Conservation (phyloP, 2,888 invertebrate genomes). For the Odiellus spinosus region DNA sequence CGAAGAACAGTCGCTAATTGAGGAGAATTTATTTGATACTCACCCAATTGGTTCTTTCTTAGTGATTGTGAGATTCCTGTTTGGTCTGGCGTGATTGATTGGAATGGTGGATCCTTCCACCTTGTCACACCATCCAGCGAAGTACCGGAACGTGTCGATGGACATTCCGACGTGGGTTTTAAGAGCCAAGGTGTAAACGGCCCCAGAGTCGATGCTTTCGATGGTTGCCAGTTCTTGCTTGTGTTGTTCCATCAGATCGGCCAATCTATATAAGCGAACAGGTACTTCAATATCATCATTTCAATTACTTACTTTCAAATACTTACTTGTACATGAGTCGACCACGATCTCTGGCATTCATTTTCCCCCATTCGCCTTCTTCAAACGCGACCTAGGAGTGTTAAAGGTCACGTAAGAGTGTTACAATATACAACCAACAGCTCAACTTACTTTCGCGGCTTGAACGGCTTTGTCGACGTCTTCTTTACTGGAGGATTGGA, state of each 20-base stretch:
- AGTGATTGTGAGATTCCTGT: constrained; percentile 67
- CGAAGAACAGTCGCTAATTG: no score
- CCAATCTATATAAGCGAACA: constrained; percentile 42
- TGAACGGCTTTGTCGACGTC: constrained; percentile 78
- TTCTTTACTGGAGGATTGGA: constrained; percentile 48
- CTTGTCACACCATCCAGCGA: constrained; percentile 76
- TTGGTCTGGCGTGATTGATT: constrained; percentile 37
- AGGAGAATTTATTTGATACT: constrained; percentile 33
- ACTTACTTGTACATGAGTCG: constrained; percentile 56
- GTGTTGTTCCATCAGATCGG: constrained; percentile 85
- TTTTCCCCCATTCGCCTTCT: constrained; percentile 80
- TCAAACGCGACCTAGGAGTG: constrained; percentile 51
- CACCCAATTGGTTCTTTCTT: constrained; percentile 74
- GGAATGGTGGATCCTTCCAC: constrained; percentile 70
- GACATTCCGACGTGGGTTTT: constrained; percentile 98
- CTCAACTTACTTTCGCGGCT: constrained; percentile 57
- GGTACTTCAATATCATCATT: not conserved
- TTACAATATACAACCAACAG: no score
- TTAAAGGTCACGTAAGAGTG: no score
- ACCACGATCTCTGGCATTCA: constrained; percentile 81
- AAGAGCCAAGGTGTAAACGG: constrained; percentile 86
- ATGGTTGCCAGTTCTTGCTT: constrained; percentile 89
- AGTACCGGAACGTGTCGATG: constrained; percentile 78
- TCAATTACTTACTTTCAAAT: no score
- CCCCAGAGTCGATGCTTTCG: constrained; percentile 83